Base-by-base conservation (phyloP, 2,113 vertebrate species). In the Pseudorectes ferrugineus region DNA sequence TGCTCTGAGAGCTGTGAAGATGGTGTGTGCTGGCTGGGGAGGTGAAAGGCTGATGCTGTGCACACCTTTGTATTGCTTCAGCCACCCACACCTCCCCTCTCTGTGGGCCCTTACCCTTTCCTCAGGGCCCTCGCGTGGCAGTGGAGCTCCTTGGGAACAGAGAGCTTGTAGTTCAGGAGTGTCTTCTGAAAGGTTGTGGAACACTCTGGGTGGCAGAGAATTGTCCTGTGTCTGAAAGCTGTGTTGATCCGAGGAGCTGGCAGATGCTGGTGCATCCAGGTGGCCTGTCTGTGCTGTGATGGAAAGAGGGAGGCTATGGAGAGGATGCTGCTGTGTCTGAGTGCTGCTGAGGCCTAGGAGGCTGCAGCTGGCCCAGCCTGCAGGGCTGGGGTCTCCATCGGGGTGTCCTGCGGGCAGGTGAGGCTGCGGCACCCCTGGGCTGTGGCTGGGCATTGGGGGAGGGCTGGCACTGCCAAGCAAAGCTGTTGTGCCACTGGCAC, bases 401-500 rank as follows among this genome's bases (percentile, higher is more conserved):
- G 57, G 12, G 28, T 40, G n/a, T 36, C 63, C 31, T 9, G 67
- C 11, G 16, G 61, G 82, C 63, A 25, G 71, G 42, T 36, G 74
- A 79, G 62, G 54, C 48, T 75, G 74, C 6, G 1, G 87, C 74
- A 91, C 54, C 1, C 15, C 61, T 81, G 29, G 35, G 46, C 71
- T 95, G 54, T 54, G 42, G 77, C 33, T 22, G 33, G 68, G 28
- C 58, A n/a, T 6, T 6, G 20, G 57, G 54, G 58, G 40, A 57
- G 52, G 57, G 33, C 35, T 24, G 38, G 62, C 5, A 3, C 62
- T 92, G 75, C 95, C 93, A 92, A 77, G 82, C 63, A 25, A 49
- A 85, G 77, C 77, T 70, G 82, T 67, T 91, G 87, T 87, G 46
- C 81, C 1, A 17, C 81, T 88, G 78, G 88, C 36, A 35, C 72